Evolutionary conservation across 2,888 invertebrate genomes (phyloP).

Genomic region (Panopea generosa): DNA sequence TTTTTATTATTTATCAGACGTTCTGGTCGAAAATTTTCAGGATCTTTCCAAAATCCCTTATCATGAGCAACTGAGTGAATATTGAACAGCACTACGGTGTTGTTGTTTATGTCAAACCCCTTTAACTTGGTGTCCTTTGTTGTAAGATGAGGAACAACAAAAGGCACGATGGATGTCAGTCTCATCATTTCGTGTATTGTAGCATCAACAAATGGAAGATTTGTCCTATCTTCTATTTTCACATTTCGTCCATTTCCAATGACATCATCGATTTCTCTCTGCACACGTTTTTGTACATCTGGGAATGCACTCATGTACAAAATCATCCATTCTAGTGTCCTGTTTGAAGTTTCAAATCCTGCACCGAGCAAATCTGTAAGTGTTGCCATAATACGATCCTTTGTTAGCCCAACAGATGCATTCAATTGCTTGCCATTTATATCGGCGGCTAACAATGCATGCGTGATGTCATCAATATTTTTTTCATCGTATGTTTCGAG

Average conservation of each 20-base stretch:
- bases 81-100: conserved; percentile 48
- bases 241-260: conserved; percentile 60
- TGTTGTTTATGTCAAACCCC: conserved; percentile 21
- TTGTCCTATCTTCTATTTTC: conserved; percentile 29
- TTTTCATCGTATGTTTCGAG: not conserved
- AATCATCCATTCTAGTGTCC: conserved; percentile 16
- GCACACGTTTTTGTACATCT: conserved; percentile 59
- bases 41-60: conserved; percentile 28
- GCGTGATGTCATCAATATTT: conserved; percentile 65
- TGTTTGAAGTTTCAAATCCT: conserved; percentile 66
- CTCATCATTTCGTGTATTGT: conserved; percentile 65
- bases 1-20: conserved; percentile 28
- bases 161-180: conserved; percentile 55
- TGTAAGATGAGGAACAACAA: conserved; percentile 69
- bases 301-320: conserved; percentile 62
- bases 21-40: conserved; percentile 36
- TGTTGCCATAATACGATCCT: conserved; percentile 20
- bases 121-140: conserved; percentile 34
- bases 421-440: not conserved
- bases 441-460: conserved; percentile 59
- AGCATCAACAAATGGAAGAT: conserved; percentile 63
- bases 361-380: conserved; percentile 63
- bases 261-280: conserved; percentile 67
- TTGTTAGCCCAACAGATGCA: too few species aligned
- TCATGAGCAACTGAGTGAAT: conserved; percentile 42